Evolutionary conservation across 1,140 invertebrate species (phyloP).

Genomic region (Drosophila asahinai): DNA sequence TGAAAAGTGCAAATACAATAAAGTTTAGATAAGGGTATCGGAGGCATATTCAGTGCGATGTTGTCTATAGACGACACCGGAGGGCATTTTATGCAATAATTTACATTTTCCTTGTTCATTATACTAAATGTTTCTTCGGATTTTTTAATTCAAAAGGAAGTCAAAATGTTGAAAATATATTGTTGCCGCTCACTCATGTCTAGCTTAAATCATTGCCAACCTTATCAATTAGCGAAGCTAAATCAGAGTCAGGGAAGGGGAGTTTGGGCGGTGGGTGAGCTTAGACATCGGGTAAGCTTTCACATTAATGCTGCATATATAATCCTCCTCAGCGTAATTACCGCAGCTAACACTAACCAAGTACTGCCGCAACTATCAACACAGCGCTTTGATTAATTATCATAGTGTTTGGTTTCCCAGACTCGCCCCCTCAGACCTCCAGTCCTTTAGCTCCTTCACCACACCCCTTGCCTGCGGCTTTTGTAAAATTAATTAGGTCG

Average conservation of each 20-base stretch:
- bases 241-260: background rate
- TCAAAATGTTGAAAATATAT: background rate
- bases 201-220: conserved; percentile 2
- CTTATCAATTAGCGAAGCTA: conserved; percentile 22
- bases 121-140: too few species aligned
- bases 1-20: background rate
- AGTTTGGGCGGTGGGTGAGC: too few species aligned
- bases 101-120: too few species aligned
- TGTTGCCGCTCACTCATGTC: background rate
- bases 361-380: conserved; percentile 6
- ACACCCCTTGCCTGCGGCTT: conserved; percentile 8
- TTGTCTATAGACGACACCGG: too few species aligned
- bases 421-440: background rate
- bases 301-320: conserved; percentile 23
- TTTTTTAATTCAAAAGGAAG: too few species aligned
- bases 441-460: too few species aligned
- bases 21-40: background rate
- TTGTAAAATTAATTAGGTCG: conserved; percentile 56
- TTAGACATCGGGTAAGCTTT: background rate
- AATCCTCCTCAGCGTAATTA: conserved; percentile 32
- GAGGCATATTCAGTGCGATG: too few species aligned
- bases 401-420: conserved; percentile 13
- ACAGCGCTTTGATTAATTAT: conserved; percentile 59
- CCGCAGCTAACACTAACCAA: conserved; percentile 13
- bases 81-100: too few species aligned